Percentiles rank a stretch among this genome's conserved stretches.
Conservation (phyloP, 2,888 invertebrate genomes). For the Spodoptera littoralis region DNA sequence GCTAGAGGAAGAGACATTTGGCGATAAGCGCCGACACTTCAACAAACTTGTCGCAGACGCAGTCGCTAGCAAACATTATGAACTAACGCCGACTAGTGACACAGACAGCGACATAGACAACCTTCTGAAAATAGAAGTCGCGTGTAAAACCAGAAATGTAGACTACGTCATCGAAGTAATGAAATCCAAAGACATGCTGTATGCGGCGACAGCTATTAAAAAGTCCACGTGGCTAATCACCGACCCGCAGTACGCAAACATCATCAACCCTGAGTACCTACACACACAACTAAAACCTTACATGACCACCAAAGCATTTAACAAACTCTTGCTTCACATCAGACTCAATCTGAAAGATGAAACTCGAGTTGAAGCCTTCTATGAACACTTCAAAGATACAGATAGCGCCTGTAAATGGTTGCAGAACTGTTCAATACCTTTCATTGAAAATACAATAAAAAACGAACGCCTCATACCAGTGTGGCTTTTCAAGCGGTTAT, state of each 20-base stretch:
- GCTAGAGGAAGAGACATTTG: conserved; percentile 47
- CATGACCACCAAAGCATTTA: too few species aligned
- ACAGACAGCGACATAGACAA: conserved; percentile 68
- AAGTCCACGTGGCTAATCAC: conserved; percentile 72
- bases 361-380: too few species aligned
- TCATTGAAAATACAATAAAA: conserved; percentile 64
- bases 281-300: too few species aligned
- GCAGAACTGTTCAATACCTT: conserved; percentile 69
- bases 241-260: conserved; percentile 65
- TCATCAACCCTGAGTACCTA: too few species aligned
- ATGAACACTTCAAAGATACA: conserved; percentile 61
- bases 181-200: conserved; percentile 73
- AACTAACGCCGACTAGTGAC: conserved; percentile 55
- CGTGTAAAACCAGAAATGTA: conserved; percentile 65
- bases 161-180: conserved; percentile 69
- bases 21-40: conserved; percentile 42
- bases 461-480: conserved; percentile 49
- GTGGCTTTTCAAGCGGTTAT: conserved; percentile 64
- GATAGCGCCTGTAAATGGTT: conserved; percentile 72
- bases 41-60: conserved; percentile 65
- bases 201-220: conserved; percentile 74
- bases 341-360: too few species aligned
- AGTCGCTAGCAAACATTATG: conserved; percentile 42
- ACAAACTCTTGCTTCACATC: too few species aligned
- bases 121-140: conserved; percentile 73